Conservation (phyloP, 92 coral and sea anemone species). For the Isaurus tuberculatus region DNA sequence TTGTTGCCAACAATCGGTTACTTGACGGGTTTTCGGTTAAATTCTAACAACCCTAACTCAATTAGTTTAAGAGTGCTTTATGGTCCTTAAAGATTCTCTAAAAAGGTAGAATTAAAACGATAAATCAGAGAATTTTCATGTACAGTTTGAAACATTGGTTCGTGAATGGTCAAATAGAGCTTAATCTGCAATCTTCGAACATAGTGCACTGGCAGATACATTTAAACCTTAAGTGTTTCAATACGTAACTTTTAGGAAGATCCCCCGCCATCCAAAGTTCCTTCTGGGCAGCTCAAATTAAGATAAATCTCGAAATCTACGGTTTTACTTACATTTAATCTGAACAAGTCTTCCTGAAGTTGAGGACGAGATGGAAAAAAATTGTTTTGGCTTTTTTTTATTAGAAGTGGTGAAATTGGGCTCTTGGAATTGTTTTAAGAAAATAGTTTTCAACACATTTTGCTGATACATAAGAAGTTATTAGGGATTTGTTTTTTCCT, state of each 20-base stretch:
- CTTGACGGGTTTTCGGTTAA: conserved; percentile 32
- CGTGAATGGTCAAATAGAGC: not conserved
- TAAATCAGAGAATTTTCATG: not conserved
- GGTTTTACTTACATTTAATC: not conserved
- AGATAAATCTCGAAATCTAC: not conserved
- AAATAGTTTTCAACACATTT: conserved; percentile 1
- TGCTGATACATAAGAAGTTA: conserved; percentile 20
- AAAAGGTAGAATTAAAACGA: not conserved
- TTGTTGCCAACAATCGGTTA: not conserved
- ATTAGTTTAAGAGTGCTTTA: not conserved
- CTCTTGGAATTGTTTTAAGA: conserved; percentile 5
- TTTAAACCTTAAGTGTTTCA: not conserved
- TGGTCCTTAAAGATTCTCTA: not conserved
- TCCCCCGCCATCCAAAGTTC: not conserved
- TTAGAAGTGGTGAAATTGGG: not conserved
- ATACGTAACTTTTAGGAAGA: not conserved
- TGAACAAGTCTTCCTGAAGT: not conserved
- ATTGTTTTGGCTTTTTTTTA: not conserved
- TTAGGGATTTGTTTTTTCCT: conserved; percentile 1
- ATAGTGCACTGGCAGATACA: not conserved
- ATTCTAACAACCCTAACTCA: conserved; percentile 17
- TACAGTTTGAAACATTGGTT: not conserved
- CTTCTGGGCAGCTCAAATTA: not conserved
- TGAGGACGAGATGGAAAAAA: not conserved
- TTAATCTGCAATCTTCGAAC: not conserved